Evolutionary conservation across 1,140 invertebrate species (phyloP).

Genomic region (Agrypnia vestita): DNA sequence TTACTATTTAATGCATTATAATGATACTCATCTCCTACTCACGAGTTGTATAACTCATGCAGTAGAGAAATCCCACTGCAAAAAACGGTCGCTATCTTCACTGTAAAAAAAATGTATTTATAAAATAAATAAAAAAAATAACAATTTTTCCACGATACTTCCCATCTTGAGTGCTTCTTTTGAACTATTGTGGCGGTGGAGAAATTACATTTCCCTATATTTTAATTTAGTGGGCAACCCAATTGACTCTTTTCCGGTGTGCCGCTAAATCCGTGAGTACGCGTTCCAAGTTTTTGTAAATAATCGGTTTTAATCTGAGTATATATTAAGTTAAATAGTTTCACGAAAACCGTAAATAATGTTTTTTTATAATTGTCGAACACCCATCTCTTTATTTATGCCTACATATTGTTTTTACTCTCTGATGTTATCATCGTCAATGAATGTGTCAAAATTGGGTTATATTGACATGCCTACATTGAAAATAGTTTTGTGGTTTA

Average conservation of each 20-base stretch:
- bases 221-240: slow-evolving; percentile 21
- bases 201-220: background rate
- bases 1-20: too few relatives aligned
- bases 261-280: slow-evolving; percentile 45
- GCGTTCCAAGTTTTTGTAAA: slow-evolving; percentile 24
- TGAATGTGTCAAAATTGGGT: slow-evolving; percentile 46
- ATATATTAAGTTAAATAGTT: background rate
- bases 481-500: slow-evolving; percentile 5
- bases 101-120: too few relatives aligned
- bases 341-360: background rate
- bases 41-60: too few relatives aligned
- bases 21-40: too few relatives aligned
- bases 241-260: slow-evolving; percentile 45
- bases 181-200: background rate
- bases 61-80: too few relatives aligned
- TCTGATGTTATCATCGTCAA: slow-evolving; percentile 26
- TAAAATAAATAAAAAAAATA: too few relatives aligned
- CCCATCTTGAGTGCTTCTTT: background rate
- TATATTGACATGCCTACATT: slow-evolving; percentile 46
- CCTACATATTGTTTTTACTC: background rate
- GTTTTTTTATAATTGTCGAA: slow-evolving; percentile 6
- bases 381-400: background rate
- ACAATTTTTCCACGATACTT: too few relatives aligned
- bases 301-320: slow-evolving; percentile 38
- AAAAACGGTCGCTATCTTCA: too few relatives aligned